These are phyloP conservation scores for Galeopterus variegatus DNA, from an alignment of 2,113 vertebrate species.

Conservation along the genomic window DNA sequence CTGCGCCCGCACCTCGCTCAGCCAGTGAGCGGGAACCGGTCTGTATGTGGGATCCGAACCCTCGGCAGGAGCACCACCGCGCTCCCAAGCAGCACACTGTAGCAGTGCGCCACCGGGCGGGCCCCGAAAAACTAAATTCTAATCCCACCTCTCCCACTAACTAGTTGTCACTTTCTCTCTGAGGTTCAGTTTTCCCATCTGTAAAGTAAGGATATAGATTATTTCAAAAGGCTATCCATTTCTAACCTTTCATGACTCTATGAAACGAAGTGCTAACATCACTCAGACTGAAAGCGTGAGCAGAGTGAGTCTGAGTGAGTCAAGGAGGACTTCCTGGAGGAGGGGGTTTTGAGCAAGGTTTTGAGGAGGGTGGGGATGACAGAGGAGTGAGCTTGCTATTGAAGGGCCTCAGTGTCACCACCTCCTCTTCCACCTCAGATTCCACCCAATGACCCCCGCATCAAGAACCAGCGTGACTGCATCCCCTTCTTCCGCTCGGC, in stretches of 20 bases:
- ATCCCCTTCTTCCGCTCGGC: constrained; percentile 91
- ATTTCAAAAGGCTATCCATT: background rate
- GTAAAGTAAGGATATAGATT: background rate
- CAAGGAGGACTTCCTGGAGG: constrained; percentile 31
- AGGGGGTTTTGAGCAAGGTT: background rate
- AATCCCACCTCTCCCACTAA: background rate
- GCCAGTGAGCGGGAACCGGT: too few relatives aligned
- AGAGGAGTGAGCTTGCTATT: background rate
- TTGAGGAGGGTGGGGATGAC: background rate
- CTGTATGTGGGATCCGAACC: too few relatives aligned
- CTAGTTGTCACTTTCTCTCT: background rate
- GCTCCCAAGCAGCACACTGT: too few relatives aligned
- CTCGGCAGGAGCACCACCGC: too few relatives aligned
- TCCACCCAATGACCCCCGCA: constrained; percentile 89
- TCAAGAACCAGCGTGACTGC: constrained; percentile 86
- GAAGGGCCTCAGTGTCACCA: background rate
- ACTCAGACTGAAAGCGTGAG: background rate
- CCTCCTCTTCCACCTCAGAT: constrained; percentile 86
- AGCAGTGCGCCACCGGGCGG: too few relatives aligned
- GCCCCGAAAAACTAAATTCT: too few relatives aligned
- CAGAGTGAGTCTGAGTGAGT: background rate
- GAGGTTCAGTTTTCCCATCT: background rate
- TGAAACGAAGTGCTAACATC: background rate
- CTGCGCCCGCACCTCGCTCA: too few relatives aligned
- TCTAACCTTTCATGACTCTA: background rate